Evolutionary conservation across 2,888 invertebrate genomes (phyloP).

Genomic region (Hirudinaria manillensis): DNA sequence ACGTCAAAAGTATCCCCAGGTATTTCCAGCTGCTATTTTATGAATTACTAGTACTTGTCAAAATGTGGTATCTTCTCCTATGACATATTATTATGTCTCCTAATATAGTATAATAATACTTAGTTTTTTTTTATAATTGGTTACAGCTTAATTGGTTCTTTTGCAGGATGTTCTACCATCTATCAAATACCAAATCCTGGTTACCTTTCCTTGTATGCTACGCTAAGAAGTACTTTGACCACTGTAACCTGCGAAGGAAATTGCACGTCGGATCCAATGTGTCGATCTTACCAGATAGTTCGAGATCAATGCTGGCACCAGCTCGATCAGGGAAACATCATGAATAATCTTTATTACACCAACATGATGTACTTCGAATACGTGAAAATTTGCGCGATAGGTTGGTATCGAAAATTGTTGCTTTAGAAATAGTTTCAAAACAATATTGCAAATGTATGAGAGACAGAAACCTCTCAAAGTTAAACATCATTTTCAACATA

Average conservation of each 20-base stretch:
- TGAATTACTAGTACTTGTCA: not conserved
- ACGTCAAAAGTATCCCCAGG: not conserved
- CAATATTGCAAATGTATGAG: too few species aligned
- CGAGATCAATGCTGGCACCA: conserved; percentile 26
- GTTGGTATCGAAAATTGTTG: not conserved
- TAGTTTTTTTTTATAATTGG: not conserved
- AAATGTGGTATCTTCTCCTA: too few species aligned
- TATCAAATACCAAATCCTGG: conserved; percentile 21
- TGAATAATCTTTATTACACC: not conserved
- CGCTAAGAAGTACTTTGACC: not conserved
- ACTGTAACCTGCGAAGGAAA: conserved; percentile 10
- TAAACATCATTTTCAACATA: too few species aligned
- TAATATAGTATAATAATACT: not conserved
- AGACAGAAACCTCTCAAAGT: too few species aligned
- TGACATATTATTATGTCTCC: not conserved
- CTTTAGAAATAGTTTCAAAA: too few species aligned
- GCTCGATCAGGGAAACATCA: not conserved
- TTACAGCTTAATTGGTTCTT: not conserved
- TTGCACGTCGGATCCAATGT: conserved; percentile 24
- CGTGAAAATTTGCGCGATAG: conserved; percentile 21
- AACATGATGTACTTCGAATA: conserved; percentile 1
- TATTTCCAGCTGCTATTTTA: conserved; percentile 5
- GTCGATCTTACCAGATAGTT: conserved; percentile 23
- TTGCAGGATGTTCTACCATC: conserved; percentile 4
- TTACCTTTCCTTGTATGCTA: conserved; percentile 2